These are phyloP conservation scores for Chrysocyon brachyurus DNA, from an alignment of 2,797 vertebrate genomes.

Conservation along the genomic window DNA sequence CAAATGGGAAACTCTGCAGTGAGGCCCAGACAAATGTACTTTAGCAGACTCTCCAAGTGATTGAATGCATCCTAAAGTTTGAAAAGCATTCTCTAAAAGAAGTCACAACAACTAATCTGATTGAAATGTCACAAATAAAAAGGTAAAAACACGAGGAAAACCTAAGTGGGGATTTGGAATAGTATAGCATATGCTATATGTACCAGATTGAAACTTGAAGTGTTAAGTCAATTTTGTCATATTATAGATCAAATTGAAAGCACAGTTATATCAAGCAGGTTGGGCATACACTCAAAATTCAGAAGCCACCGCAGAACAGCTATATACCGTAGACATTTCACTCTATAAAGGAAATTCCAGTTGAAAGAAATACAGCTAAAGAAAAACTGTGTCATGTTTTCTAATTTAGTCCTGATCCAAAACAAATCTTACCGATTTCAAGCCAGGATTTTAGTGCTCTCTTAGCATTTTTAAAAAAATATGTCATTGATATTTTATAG, in stretches of 20 bases:
- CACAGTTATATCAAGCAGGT: background rate
- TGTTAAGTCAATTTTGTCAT: conserved; percentile 32
- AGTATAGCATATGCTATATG: background rate
- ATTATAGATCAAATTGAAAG: background rate
- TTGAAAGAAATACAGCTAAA: background rate
- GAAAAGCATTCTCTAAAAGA: conserved; percentile 32
- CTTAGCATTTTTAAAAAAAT: background rate
- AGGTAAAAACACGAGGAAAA: conserved; percentile 47
- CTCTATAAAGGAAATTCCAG: background rate
- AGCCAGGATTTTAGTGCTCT: background rate
- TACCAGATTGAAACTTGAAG: background rate
- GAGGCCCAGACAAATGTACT: rapidly evolving
- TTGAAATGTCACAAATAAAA: conserved; percentile 62
- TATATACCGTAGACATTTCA: background rate
- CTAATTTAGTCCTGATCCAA: background rate
- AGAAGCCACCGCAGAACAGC: background rate
- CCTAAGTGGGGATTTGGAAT: background rate
- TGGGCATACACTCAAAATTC: background rate
- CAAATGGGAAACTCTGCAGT: background rate
- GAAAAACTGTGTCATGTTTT: background rate
- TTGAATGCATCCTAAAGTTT: background rate
- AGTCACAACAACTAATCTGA: conserved; percentile 19
- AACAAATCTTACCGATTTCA: background rate
- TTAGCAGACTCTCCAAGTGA: background rate
- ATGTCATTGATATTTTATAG: background rate